Evolutionary conservation across 2,113 vertebrate genomes (phyloP), one percentile per base, ranked within the genome.

Genomic region (Ameiurus melas): DNA sequence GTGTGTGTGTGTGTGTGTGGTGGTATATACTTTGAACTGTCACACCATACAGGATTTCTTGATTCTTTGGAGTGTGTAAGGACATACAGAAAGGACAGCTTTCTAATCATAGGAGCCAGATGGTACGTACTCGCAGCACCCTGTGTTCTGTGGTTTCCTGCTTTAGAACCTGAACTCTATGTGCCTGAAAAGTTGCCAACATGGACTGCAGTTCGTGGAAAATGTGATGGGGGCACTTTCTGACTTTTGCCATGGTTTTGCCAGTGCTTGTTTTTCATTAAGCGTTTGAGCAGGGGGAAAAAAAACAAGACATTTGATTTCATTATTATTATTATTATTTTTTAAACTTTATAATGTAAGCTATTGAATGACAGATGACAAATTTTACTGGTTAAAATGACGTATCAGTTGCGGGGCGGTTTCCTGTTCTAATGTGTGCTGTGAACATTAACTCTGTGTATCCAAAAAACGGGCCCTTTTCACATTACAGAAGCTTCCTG

Each of bases 121-220:
- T 91, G 90, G 90, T 91, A 89, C 25, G 90, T 89, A 88, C 70
- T 19, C 16, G 20, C 12, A 73, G 62, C 33, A 57, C 64, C 13
- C 57, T 60, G 25, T 1, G 58, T 39, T 30, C 16, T 87, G 83
- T 91, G 90, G 90, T 86, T 91, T 91, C 90, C 88, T 90, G 88
- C 70, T 75, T 77, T 10, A 78, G 30, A 87, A 66, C 51, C 33
- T 87, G 85, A 62, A 57, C 60, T 78, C 33, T 68, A 30, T 77
- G 77, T 86, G 75, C 79, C 75, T 81, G 73, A 80, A 68, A 55
- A 82, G 9, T 22, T 89, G 86, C 87, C 85, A 89, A 22, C 39
- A 55, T 62, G 80, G 57, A 16, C 33, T 75, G 79, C 89, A 73
- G 86, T 80, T 89, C 1, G 10, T 87, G 82, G 87, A 88, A 90